These are phyloP conservation scores for Xiphophorus couchianus DNA, from an alignment of 2,113 vertebrate species.

Conservation along the genomic window DNA sequence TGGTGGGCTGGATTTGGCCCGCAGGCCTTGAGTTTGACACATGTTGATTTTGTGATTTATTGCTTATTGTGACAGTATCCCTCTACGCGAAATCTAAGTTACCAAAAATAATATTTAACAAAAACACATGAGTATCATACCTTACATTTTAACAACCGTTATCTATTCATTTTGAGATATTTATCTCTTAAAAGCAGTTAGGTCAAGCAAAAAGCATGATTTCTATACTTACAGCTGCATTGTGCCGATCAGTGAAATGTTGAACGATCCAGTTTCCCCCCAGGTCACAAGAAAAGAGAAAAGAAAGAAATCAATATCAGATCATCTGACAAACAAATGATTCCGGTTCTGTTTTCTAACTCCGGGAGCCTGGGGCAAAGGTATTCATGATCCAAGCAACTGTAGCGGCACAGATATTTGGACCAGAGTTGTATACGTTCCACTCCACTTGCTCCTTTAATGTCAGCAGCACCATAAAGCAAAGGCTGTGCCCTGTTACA, in stretches of 20 bases:
- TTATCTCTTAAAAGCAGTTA: background rate
- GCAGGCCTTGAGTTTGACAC: too few relatives aligned
- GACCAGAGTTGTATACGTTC: conserved; percentile 26
- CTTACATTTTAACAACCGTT: background rate
- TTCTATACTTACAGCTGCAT: conserved; percentile 94
- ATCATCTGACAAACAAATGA: conserved; percentile 40
- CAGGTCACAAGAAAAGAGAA: conserved; percentile 14
- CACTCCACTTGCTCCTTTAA: conserved; percentile 46
- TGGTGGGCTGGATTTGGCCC: too few relatives aligned
- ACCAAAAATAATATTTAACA: background rate
- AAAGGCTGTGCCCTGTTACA: conserved; percentile 23
- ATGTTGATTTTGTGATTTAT: too few relatives aligned
- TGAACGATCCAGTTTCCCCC: conserved; percentile 24
- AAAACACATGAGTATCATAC: background rate
- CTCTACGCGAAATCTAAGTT: background rate
- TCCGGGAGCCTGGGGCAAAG: conserved; percentile 13
- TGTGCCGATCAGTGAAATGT: conserved; percentile 59
- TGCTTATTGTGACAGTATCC: background rate
- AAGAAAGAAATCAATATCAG: conserved; percentile 42
- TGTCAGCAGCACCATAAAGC: conserved; percentile 43
- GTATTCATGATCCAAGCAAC: conserved; percentile 33
- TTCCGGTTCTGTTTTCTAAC: conserved; percentile 36
- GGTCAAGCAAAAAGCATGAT: background rate
- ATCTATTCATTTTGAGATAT: background rate
- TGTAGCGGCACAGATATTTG: conserved; percentile 38